Evolutionary conservation across 2,888 invertebrate species (phyloP), one percentile per base, ranked within the genome.

Genomic region (Sphecodes monilicornis): DNA sequence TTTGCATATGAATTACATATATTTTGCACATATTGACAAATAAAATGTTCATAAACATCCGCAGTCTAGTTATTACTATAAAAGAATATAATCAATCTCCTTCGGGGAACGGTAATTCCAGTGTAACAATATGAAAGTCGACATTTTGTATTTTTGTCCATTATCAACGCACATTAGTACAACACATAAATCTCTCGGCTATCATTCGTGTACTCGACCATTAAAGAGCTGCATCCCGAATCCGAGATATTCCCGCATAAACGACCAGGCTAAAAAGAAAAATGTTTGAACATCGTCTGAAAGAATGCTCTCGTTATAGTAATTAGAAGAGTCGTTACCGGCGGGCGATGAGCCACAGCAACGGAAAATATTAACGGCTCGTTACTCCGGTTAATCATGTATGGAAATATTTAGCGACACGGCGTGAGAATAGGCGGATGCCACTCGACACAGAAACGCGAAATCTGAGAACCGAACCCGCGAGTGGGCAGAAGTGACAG

Each of bases 321-420:
- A 29, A 60, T 64, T 8, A 18, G 32, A 64, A 3, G 32, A 29
- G 64, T 64, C 64, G 18, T 64, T 29, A 32, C 6, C 64, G 16
- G 8, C 29, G 64, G 64, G 2, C 18, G 32, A 32, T 18, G 26
- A 60, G 29, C 16, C 16, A 29, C 43, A 29, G 32, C 32, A 26
- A 57, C 22, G 26, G 29, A 29, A 64, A 64, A 29, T 18, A 26
- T 64, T 29, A 32, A 64, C 64, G 64, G 8, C 66, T 66, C 11
- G 66, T 66, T 36, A 66, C 66, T 66, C n/a, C 36, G 36, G 66
- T 66, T 66, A 66, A 66, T 36, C 66, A 36, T 36, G 66, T 22
- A 39, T 66, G 76, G 78, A 82, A 76, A 32, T 36, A 66, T 66
- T 66, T 32, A 39, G 66, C 36, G 64, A 32, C 16, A 8, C 29